Evolutionary conservation across 2,888 invertebrate genomes (phyloP), one percentile per base, ranked within the genome.

Genomic region (Pollenia griseotomentosa): DNA sequence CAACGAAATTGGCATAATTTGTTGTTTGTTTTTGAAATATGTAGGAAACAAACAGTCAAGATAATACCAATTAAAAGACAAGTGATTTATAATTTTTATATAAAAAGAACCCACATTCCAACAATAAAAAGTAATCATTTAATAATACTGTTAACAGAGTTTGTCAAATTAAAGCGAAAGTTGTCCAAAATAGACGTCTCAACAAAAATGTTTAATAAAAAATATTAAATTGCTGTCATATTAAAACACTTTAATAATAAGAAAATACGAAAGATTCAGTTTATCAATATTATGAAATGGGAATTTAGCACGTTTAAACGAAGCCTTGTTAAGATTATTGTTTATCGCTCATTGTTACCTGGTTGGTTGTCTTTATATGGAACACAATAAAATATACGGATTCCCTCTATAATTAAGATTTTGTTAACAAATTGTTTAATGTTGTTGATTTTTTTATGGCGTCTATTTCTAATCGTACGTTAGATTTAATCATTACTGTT

Each of bases 401-500:
- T 66, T 48, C 48, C 19, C 44, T 46, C 19, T 14, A 65, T 51
- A 66, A 66, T 23, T 66, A 23, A 9, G 19, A 33, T 23, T 23
- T 66, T 66, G 46, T 66, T 66, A 40, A 48, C 14, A 51, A 44
- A 16, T 65, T 66, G 19, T 66, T 73, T 23, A n/a, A 40, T 14
- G 46, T 48, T 11, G 0, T 71, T 16, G 2, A 5, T 55, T 44
- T 55, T n/a, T 51, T 16, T 19, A 4, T 40, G 0, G n/a, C 14
- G 44, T 10, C 9, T 4, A 46, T 19, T 19, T 19, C 19, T 19
- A 19, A 19, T 42, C 14, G 65, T 77, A n/a, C 40, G 23, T 55
- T 77, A 55, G 40, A 51, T 79, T 59, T 48, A 59, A 59, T 79
- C 6, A 2, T 59, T 48, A 68, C 19, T 51, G 51, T 48, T 44